Base-by-base conservation (phyloP, 2,888 invertebrate genomes). In the Clitarchus hookeri region DNA sequence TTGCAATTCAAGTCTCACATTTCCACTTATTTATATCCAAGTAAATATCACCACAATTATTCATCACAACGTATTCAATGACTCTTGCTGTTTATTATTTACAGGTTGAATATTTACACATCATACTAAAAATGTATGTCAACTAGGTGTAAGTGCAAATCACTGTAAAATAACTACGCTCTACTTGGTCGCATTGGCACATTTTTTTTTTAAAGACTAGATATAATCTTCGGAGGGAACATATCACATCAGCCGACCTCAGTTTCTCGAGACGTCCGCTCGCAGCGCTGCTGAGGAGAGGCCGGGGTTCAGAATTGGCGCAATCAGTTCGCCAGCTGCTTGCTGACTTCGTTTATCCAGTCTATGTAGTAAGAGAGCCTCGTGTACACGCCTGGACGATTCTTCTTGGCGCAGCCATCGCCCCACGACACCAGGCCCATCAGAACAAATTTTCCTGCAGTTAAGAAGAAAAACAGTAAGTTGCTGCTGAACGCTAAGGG, bases 391-490 rank as follows among this genome's bases (percentile, higher is more conserved):
- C 96, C 96, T 0, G 96, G 96, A n/a, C 95, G 91, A 78, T 95
- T 94, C 86, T 93, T 93, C 86, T 95, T 92, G 0, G 95, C 96
- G 89, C 96, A 96, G 0, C 95, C 95, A n/a, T 95, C 94, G 0
- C 96, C 96, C 96, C 96, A 96, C 0, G 95, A 95, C 0, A 96
- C 95, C 0, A 96, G 93, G 0, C 96, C 96, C 3, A 94, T 93
- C 0, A 96, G 91, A 88, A 94, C 93, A 92, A 95, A 94, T 23
- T 92, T 91, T 36, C 91, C 92, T 91, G 89, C 11, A 86, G 44
- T 36, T 4, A 36, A 44, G 16, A 84, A 65, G 16, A 23, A 12
- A n/a, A 65, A 65, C 8, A 65, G 19, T 65, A 65, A 8, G 65
- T n/a, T 6, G 36, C 36, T 36, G 36, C 36, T 4, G 36, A 36